Conservation (phyloP, 1,140 invertebrate genomes). For the Dermatophagoides farinae region DNA sequence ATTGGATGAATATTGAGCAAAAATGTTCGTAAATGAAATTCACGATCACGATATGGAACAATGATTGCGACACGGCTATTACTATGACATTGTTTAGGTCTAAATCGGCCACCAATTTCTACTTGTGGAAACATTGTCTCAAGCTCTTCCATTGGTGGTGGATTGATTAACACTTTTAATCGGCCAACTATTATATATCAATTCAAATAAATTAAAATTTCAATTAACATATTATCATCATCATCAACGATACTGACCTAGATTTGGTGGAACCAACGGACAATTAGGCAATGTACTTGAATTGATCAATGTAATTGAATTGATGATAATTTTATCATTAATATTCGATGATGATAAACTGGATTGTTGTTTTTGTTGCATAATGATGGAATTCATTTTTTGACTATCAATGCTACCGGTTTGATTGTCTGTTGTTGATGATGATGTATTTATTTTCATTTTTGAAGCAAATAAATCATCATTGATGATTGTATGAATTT, state of each 20-base stretch:
- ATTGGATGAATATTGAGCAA: slow-evolving; percentile 34
- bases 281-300: slow-evolving; percentile 18
- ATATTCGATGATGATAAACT: too few species aligned
- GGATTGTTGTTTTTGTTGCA: too few species aligned
- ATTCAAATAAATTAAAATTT: background rate
- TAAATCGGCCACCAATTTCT: slow-evolving; percentile 20
- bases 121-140: slow-evolving; percentile 16
- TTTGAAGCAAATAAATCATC: too few species aligned
- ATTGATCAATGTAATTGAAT: background rate
- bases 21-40: slow-evolving; percentile 30
- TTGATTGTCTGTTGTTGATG: too few species aligned
- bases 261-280: slow-evolving; percentile 29
- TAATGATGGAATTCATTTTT: too few species aligned
- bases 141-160: slow-evolving; percentile 16
- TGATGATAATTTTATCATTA: background rate
- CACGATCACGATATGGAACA: slow-evolving; percentile 33
- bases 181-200: slow-evolving; percentile 14
- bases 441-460: too few species aligned
- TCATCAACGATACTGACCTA: slow-evolving; percentile 23
- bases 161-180: slow-evolving; percentile 17
- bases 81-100: slow-evolving; percentile 19
- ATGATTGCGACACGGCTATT: slow-evolving; percentile 29
- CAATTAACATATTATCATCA: background rate
- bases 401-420: too few species aligned
- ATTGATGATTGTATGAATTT: too few species aligned